Evolutionary conservation across 2,888 invertebrate genomes (phyloP), one percentile per base, ranked within the genome.

Genomic region (Biston stratarius): DNA sequence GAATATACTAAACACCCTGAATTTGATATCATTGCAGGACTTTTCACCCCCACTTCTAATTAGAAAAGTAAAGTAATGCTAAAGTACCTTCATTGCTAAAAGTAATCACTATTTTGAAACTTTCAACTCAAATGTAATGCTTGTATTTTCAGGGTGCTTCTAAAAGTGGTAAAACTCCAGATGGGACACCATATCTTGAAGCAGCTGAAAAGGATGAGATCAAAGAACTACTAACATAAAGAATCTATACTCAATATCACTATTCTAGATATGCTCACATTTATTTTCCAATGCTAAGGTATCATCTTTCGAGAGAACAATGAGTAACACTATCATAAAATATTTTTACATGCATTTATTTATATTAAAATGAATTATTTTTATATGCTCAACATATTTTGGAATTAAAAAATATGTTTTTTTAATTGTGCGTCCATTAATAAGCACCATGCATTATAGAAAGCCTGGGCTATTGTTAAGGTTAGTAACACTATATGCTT

Each of bases 131-230:
- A 24, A 59, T 40, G 11, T 12, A 49, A 11, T 12, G 0, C 24
- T 33, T 24, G 51, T 47, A 44, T 60, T 65, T 92, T 24, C 86
- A 97, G 97, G 98, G 98, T 77, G 98, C 98, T 62, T 95, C 95
- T 68, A 97, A 96, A 91, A 95, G 95, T 83, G 98, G 98, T 7
- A 95, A 95, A 77, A 96, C 98, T 61, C 99, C 99, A 61, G 97
- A 98, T 89, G 99, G 99, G 11, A 96, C 95, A 72, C 96, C 96
- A 76, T 99, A 98, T 89, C 85, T 97, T 69, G 97, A 98, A 82
- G 97, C 97, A 66, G 98, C 99, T 42, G 98, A 99, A 87, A 98
- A 97, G 84, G 96, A 97, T 74, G 98, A 98, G 92, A 98, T 99
- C 81, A 97, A 97, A 91, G 96, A 96, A 82, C 94, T 99, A 59